These are phyloP conservation scores for Charaxes varanes DNA, from an alignment of 1,140 invertebrate species.

Conservation along the genomic window DNA sequence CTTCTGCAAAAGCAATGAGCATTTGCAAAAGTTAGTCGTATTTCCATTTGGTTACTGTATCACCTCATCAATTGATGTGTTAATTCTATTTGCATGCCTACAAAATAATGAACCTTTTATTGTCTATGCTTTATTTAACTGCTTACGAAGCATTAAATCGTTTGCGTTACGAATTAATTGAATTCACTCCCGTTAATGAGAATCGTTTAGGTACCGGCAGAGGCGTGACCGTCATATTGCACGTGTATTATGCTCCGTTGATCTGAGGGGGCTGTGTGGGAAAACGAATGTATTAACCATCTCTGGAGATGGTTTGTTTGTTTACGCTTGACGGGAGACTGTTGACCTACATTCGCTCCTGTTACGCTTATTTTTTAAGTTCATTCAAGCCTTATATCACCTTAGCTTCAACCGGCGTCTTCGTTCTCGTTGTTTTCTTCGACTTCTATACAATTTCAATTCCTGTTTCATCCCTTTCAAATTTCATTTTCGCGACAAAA, in stretches of 20 bases:
- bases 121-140: not conserved
- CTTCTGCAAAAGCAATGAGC: too few relatives aligned
- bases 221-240: slow-evolving; percentile 49
- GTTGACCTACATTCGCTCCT: slow-evolving; percentile 2
- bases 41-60: too few relatives aligned
- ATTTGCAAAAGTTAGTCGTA: too few relatives aligned
- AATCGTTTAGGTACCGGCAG: slow-evolving; percentile 36
- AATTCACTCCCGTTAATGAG: slow-evolving; percentile 25
- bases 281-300: slow-evolving; percentile 1
- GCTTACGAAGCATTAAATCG: slow-evolving; percentile 15
- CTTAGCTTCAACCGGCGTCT: too few relatives aligned
- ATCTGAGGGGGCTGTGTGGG: slow-evolving; percentile 6
- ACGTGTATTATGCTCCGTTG: slow-evolving; percentile 36
- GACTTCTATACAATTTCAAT: too few relatives aligned
- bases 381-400: not conserved
- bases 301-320: slow-evolving; percentile 1
- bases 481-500: too few relatives aligned
- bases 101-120: too few relatives aligned
- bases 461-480: too few relatives aligned
- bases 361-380: not conserved
- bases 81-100: too few relatives aligned
- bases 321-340: slow-evolving; percentile 4
- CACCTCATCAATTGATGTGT: too few relatives aligned
- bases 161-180: slow-evolving; percentile 16
- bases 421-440: too few relatives aligned